phyloP scores from a whole-genome alignment of 2,888 invertebrate genomes.

The Leptinotarsa rubiginosa region DNA sequence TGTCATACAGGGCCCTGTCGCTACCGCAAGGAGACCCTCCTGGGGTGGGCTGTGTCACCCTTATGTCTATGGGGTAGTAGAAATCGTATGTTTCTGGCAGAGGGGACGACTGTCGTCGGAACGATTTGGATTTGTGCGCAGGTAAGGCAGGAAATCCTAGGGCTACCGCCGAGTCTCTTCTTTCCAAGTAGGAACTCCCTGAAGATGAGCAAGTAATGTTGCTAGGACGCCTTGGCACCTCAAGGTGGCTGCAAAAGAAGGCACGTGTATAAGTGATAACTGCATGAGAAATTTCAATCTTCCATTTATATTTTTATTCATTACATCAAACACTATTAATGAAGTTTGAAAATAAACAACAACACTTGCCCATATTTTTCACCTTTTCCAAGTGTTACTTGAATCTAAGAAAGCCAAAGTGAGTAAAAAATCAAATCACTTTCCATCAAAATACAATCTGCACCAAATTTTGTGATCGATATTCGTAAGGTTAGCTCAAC shows the following conservation, averaged over 20 bases:
- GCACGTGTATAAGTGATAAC: too few species aligned
- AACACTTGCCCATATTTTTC: too few species aligned
- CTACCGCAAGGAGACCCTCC: constrained; percentile 85
- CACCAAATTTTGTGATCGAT: too few species aligned
- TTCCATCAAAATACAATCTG: too few species aligned
- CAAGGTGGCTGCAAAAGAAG: constrained; percentile 56
- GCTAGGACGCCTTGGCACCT: constrained; percentile 75
- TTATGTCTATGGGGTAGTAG: constrained; percentile 65
- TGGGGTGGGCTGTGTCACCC: constrained; percentile 84
- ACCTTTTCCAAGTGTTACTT: too few species aligned
- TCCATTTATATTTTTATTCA: too few species aligned
- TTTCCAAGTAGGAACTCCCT: constrained; percentile 85
- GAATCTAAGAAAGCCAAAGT: too few species aligned
- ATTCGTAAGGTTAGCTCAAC: too few species aligned
- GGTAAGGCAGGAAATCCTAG: constrained; percentile 74
- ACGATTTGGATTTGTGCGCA: constrained; percentile 64
- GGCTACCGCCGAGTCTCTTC: constrained; percentile 80
- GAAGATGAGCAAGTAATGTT: constrained; percentile 88
- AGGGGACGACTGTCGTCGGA: constrained; percentile 63
- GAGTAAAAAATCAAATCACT: too few species aligned
- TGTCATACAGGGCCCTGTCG: constrained; percentile 70
- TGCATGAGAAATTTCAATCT: too few species aligned
- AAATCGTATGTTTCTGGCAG: constrained; percentile 63
- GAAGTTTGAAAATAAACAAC: too few species aligned
- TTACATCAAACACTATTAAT: too few species aligned